Base-by-base conservation (phyloP, 2,888 invertebrate species). In the Drosophila emarginata region DNA sequence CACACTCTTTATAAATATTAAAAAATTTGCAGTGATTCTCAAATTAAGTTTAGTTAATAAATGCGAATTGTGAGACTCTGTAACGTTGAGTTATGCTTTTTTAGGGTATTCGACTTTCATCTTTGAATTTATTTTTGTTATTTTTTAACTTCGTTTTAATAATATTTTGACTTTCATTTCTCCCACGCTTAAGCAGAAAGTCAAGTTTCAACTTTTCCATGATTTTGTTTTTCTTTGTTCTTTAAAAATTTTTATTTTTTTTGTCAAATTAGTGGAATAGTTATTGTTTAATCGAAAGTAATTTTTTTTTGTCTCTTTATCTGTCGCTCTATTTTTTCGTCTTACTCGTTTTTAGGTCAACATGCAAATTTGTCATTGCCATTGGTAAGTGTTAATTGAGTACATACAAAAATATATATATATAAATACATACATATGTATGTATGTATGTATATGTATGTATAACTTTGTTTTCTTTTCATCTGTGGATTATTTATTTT, bases 281-380 rank as follows among this genome's bases (percentile, higher is more conserved):
- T 45, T 45, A 45, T 21, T 12, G 45, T 45, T 45, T 45, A 45
- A 45, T 45, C 45, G 21, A 21, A 45, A 45, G 45, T 45, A 45
- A 21, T 11, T 45, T 12, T 45, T 21, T 45, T 45, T 45, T 45
- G 18, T 45, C 45, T 45, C 1, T 45, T 12, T 21, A 14, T 45
- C 12, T 45, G 18, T 18, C 4, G 2, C 12, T 45, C 7, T 45
- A 15, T 15, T 21, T 21, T 45, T 11, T 45, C 11, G 45, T 9
- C 45, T 45, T 21, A 11, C 45, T 21, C 45, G 45, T 45, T 53
- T 54, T 54, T 32, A 36, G 54, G 54, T 54, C 32, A 54, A 53
- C 68, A 78, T 67, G 76, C 66, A 67, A 78, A 68, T 73, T 79
- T 75, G 68, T 76, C 80, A 73, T 80, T 80, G 74, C 32, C 69